Base-by-base conservation (phyloP, 2,113 vertebrate genomes). In the Phylloscopus whistleri region DNA sequence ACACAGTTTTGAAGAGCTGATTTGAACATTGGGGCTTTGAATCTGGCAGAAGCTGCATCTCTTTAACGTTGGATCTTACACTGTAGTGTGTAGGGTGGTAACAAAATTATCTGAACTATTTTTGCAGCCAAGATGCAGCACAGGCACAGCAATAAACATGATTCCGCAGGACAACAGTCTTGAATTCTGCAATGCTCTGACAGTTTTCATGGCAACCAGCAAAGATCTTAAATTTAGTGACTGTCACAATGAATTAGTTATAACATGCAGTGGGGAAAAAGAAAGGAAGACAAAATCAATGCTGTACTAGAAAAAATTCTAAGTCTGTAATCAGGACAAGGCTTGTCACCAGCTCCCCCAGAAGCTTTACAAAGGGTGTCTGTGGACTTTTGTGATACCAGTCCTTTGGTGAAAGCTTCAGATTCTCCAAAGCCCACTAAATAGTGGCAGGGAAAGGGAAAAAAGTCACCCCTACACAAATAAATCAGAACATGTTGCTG, bases 181-280 rank as follows among this genome's bases (percentile, higher is more conserved):
- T 87, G 93, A 84, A 91, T 92, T 59, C 81, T 35, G 84, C 70
- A 53, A 60, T 1, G 43, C 81, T 74, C 79, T 44, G 82, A 16
- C 13, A 35, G 94, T 88, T 89, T 93, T 91, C 94, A 91, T 88
- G 90, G 93, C 85, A 96, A 94, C 37, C 0, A 94, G 85, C 63
- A 77, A 85, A 91, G 82, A 89, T 74, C 84, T 84, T 56, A 73
- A 70, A 85, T 76, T 51, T 77, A 96, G 82, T 0, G 5, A 77
- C 0, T 91, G 79, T 83, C 83, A 91, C 52, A 66, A 67, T 1
- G 16, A 80, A 91, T 93, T 85, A 79, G 66, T 58, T 93, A 3
- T 27, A 62, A 76, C 89, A 84, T 30, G 44, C 52, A 81, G 39
- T 58, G 37, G 53, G n/a, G 85, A 77, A 68, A 75, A 95, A 60